Percentiles rank a stretch among this genome's conserved stretches.
Evolutionary conservation across 2,888 invertebrate species (phyloP).

Genomic region (Blastobasis lacticolella): DNA sequence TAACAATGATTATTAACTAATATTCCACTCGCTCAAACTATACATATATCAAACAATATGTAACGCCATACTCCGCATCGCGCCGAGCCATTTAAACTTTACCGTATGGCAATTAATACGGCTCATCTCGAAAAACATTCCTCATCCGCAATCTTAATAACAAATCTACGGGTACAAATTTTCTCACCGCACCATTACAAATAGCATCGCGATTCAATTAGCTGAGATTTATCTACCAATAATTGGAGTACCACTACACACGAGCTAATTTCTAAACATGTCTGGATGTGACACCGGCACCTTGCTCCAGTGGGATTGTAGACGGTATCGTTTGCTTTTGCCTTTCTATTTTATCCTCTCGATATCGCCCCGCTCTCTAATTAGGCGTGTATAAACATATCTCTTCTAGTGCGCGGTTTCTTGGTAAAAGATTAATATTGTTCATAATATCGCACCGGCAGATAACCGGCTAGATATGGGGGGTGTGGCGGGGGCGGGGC

Average conservation of each 20-base stretch:
- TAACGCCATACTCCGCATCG: neutral
- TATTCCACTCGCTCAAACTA: no score
- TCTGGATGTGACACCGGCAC: no score
- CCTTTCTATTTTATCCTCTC: no score
- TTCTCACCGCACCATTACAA: conserved; percentile 49
- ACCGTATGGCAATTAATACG: conserved; percentile 12
- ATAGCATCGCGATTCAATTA: conserved; percentile 57
- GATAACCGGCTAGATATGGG: conserved; percentile 42
- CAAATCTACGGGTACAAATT: conserved; percentile 51
- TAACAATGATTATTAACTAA: no score
- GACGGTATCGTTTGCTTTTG: no score
- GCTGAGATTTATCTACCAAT: conserved; percentile 35
- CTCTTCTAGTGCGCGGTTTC: conserved; percentile 1
- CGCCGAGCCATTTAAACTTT: conserved; percentile 8
- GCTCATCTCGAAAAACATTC: conserved; percentile 37
- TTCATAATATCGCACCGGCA: conserved; percentile 42
- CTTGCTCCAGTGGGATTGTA: no score
- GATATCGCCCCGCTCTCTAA: no score
- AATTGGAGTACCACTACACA: conserved; percentile 26
- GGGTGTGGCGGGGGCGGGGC: conserved; percentile 61
- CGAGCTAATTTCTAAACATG: no score
- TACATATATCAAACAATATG: no score
- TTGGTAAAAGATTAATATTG: conserved; percentile 30
- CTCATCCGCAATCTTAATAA: conserved; percentile 60
- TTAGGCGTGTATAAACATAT: neutral